Conservation (phyloP, 2,888 invertebrate species). For the Omphaloscelis lunosa region DNA sequence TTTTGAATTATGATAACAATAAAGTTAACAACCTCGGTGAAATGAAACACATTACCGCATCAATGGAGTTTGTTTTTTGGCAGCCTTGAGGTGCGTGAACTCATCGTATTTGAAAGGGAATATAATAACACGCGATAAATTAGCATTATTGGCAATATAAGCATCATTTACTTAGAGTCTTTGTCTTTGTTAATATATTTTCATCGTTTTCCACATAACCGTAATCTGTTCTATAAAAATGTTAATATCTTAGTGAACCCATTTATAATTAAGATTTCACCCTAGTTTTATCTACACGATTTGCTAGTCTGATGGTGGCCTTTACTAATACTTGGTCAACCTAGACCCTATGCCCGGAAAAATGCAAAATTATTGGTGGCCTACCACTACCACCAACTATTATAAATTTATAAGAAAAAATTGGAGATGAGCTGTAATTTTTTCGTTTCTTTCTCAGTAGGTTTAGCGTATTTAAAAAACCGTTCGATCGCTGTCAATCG, state of each 20-base stretch:
- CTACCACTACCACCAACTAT: too few relatives aligned
- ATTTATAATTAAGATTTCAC: constrained; percentile 30
- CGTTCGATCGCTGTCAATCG: background rate
- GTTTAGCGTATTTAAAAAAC: background rate
- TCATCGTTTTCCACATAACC: background rate
- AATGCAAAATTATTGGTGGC: background rate
- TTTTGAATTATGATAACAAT: constrained; percentile 56
- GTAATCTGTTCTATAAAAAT: constrained; percentile 20
- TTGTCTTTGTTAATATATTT: constrained; percentile 22
- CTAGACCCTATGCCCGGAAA: background rate
- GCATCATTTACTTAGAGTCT: constrained; percentile 5
- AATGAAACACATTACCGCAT: constrained; percentile 64
- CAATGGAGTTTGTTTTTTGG: constrained; percentile 60
- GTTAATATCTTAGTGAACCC: constrained; percentile 26
- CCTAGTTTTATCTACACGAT: background rate
- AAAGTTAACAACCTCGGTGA: constrained; percentile 53
- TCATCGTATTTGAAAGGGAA: constrained; percentile 60
- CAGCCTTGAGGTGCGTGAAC: constrained; percentile 64
- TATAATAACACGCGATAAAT: constrained; percentile 58
- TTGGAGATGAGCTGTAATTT: background rate
- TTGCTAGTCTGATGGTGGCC: constrained; percentile 7
- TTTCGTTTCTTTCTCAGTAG: background rate
- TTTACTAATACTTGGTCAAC: constrained; percentile 3
- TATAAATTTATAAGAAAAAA: background rate
- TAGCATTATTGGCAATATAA: constrained; percentile 17